A percentile compares a stretch with the other conserved stretches of the same genome.
Evolutionary conservation across 2,888 invertebrate genomes (phyloP).

Genomic region (Tillus elongatus): DNA sequence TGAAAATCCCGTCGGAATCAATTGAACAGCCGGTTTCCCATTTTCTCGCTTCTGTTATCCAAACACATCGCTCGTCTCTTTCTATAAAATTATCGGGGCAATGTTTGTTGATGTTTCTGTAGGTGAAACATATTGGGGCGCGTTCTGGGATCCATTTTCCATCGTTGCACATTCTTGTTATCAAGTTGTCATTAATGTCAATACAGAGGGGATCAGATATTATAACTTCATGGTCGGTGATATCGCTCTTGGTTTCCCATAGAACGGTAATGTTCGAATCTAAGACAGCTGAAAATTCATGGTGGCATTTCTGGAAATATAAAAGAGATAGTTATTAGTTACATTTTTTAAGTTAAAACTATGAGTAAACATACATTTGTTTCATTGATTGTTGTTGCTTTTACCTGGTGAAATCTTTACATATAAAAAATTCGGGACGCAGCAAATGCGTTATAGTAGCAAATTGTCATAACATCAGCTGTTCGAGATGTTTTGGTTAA

Average conservation of each 20-base stretch:
- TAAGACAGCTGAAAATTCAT: conserved; percentile 9
- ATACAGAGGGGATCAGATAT: conserved; percentile 35
- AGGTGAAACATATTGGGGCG: conserved; percentile 23
- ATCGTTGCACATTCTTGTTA: conserved; percentile 28
- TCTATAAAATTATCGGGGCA: conserved; percentile 25
- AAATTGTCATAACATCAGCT: too few relatives aligned
- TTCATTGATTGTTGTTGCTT: too few relatives aligned
- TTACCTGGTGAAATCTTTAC: too few relatives aligned
- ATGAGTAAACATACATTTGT: too few relatives aligned
- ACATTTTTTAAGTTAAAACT: too few relatives aligned
- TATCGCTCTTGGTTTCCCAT: conserved; percentile 13
- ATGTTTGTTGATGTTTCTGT: conserved; percentile 14
- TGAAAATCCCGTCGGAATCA: too few relatives aligned
- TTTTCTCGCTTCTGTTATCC: conserved; percentile 27
- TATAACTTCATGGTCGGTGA: conserved; percentile 19
- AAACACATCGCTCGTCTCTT: conserved; percentile 30
- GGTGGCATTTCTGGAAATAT: conserved; percentile 10
- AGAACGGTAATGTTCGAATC: conserved; percentile 10
- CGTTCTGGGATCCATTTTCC: conserved; percentile 28
- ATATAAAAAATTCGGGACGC: too few relatives aligned
- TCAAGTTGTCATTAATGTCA: conserved; percentile 24
- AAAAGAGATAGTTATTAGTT: too few relatives aligned
- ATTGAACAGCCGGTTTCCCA: conserved; percentile 24
- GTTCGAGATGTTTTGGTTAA: too few relatives aligned
- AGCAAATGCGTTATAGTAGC: too few relatives aligned